These are phyloP conservation scores for Bemisia tabaci DNA, from an alignment of 1,140 invertebrate genomes.

Conservation along the genomic window DNA sequence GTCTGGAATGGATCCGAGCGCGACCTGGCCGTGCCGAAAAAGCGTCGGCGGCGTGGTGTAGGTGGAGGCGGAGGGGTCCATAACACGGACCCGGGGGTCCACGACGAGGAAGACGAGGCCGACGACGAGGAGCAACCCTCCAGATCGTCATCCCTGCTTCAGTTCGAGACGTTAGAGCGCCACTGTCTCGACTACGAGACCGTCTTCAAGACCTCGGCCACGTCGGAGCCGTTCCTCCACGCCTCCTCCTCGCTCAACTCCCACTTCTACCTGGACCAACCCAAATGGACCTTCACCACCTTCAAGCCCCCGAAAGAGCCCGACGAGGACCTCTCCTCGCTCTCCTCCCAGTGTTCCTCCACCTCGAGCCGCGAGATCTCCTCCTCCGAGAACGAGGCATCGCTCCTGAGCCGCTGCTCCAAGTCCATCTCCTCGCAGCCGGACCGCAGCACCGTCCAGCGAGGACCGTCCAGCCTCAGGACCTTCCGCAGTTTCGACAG, in stretches of 20 bases:
- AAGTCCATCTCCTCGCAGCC: conserved; percentile 2
- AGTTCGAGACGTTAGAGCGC: conserved; percentile 63
- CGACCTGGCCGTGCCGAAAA: conserved; percentile 62
- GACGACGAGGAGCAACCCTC: conserved; percentile 28
- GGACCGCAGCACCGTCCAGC: conserved; percentile 15
- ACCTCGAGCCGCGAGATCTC: conserved; percentile 25
- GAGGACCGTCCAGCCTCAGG: conserved; percentile 20
- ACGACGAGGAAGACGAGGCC: conserved; percentile 33
- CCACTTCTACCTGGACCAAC: conserved; percentile 29
- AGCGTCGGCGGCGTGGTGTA: conserved; percentile 41
- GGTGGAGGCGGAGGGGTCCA: conserved; percentile 17
- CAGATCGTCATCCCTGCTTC: conserved; percentile 58
- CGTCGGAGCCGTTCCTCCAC: conserved; percentile 19
- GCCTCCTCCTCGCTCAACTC: conserved; percentile 11
- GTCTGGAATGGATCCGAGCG: conserved; percentile 51
- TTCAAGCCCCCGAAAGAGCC: conserved; percentile 23
- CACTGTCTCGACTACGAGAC: conserved; percentile 36
- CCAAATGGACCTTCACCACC: conserved; percentile 31
- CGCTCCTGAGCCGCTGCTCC: conserved; percentile 1
- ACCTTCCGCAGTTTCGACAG: conserved; percentile 32
- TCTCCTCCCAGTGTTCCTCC: conserved; percentile 17
- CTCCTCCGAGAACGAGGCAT: conserved; percentile 25
- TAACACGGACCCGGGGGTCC: conserved; percentile 31
- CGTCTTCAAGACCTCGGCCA: conserved; percentile 22
- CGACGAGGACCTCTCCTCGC: conserved; percentile 23